These are phyloP conservation scores for Pongo abelii DNA, from an alignment of 2,113 vertebrate genomes.

Conservation along the genomic window DNA sequence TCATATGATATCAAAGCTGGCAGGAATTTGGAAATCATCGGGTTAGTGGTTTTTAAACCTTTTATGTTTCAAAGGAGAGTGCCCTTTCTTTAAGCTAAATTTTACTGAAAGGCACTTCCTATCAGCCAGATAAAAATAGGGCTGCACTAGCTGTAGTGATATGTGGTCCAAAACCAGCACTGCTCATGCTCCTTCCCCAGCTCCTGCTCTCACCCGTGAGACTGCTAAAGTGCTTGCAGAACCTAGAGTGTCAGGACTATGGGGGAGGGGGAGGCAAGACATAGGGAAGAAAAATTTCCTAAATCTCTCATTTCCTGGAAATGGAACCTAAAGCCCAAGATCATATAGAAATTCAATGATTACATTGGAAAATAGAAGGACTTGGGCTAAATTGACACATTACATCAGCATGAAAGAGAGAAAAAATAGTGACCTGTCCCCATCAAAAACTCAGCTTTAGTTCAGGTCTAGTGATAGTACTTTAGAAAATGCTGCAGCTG, in stretches of 20 bases:
- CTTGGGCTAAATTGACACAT: neutral
- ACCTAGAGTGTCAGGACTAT: neutral
- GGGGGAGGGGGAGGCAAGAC: neutral
- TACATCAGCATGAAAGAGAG: neutral
- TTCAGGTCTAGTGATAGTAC: neutral
- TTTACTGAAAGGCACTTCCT: neutral
- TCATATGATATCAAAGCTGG: neutral
- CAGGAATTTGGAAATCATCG: neutral
- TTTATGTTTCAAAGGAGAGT: neutral
- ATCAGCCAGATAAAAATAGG: neutral
- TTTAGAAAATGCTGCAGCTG: neutral
- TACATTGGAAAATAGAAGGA: neutral
- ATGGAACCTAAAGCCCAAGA: neutral
- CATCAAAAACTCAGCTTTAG: neutral
- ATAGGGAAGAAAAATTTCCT: neutral
- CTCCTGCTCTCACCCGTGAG: neutral
- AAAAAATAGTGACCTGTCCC: neutral
- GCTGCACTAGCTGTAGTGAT: rapidly evolving
- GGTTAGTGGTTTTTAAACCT: conserved; percentile 4
- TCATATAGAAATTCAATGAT: neutral
- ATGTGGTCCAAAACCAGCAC: neutral
- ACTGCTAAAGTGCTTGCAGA: neutral
- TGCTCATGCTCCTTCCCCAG: neutral
- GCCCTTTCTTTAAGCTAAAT: neutral
- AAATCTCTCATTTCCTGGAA: neutral